Base-by-base conservation (phyloP, 2,797 vertebrate genomes). In the Rhincodon typus region DNA sequence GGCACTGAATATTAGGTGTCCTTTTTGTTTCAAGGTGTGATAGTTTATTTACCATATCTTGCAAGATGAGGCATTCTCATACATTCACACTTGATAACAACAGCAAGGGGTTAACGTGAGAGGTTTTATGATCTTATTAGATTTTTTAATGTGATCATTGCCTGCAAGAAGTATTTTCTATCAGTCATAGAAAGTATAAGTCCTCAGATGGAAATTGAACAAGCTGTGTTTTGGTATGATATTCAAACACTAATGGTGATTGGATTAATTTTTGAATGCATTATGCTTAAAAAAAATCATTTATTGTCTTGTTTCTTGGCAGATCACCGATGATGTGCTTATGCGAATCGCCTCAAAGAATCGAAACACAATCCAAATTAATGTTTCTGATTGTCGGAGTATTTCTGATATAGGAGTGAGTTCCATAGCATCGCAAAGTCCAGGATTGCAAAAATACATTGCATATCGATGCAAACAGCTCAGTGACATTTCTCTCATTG, bases 401-500 rank as follows among this genome's bases (percentile, higher is more conserved):
- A 98, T 99, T 42, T 99, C 99, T 95, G 99, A 99, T 96, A 98
- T 97, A 12, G 99, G 99, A 2, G 98, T 99, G 67, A 98, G 98
- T 96, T 97, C 98, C 66, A 97, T 99, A 97, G 99, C 98, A 15
- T 98, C 98, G 94, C 99, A 98, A 96, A 99, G 99, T 97, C 98
- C 98, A 13, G 98, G 99, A 93, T 98, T 99, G 95, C 97, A 99
- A 96, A 98, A 98, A 96, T 99, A 99, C 95, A 99, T 98, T 1
- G 99, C 99, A 0, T 99, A 99, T 96, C 98, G 99, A 87, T 99
- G 99, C 97, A 99, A 99, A 96, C 99, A 99, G 97, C 98, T 99
- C 38, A 99, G 99, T 66, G 99, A 99, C 96, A 97, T 97, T 7
- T 99, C 99, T 8, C 98, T 99, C 96, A 98, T 98, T 27, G 98